These are phyloP conservation scores for Burhinus oedicnemus DNA, from an alignment of 2,113 vertebrate species.

Conservation along the genomic window DNA sequence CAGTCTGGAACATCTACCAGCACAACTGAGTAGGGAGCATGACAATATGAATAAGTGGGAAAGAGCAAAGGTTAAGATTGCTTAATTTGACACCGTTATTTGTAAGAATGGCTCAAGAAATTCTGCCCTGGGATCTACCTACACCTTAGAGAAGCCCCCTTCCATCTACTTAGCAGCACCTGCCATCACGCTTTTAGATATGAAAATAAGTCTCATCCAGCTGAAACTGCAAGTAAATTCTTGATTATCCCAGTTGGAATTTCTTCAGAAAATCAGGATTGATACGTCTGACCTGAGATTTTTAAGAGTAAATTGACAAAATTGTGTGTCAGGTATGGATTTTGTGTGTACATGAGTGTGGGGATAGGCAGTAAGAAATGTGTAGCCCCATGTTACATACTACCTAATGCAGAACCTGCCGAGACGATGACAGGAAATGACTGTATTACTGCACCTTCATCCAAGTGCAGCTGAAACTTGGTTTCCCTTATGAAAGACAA, in stretches of 20 bases:
- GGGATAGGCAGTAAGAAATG: background rate
- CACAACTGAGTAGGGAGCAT: background rate
- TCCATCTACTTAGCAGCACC: background rate
- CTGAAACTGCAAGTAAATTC: background rate
- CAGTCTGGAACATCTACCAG: background rate
- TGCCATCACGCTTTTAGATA: background rate
- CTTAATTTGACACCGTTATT: background rate
- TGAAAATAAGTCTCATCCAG: background rate
- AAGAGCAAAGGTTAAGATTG: background rate
- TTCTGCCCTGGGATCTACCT: background rate
- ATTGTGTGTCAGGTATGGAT: background rate
- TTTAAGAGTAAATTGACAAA: background rate
- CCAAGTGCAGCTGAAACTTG: background rate
- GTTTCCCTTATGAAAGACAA: background rate
- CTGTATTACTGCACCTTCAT: background rate
- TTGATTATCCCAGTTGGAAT: background rate
- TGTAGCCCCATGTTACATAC: background rate
- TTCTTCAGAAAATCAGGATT: background rate
- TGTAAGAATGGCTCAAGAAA: background rate
- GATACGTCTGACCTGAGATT: background rate
- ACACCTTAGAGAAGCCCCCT: background rate
- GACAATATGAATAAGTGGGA: background rate
- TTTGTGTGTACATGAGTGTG: rapidly evolving
- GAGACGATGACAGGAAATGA: background rate
- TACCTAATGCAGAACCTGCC: background rate